These are phyloP conservation scores for Probosciger aterrimus DNA, from an alignment of 2,113 vertebrate species.

Conservation along the genomic window DNA sequence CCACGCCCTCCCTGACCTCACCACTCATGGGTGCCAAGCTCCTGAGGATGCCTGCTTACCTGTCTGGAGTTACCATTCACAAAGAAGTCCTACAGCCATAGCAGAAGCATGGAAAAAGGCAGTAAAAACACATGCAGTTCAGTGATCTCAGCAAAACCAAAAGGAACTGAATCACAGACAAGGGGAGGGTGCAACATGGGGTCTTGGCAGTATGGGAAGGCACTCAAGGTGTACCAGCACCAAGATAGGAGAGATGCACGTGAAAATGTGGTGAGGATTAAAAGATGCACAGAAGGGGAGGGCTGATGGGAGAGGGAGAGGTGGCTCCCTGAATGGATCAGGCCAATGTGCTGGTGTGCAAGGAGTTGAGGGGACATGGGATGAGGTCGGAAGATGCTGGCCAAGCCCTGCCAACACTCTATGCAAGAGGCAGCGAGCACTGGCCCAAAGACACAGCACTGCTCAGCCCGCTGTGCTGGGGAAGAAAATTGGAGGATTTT, in stretches of 20 bases:
- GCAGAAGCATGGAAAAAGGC: constrained; percentile 95
- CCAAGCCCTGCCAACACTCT: not conserved
- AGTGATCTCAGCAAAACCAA: constrained; percentile 79
- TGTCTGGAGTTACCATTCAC: constrained; percentile 96
- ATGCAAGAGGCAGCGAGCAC: fast-evolving
- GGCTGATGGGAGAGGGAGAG: not conserved
- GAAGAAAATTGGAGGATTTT: constrained; percentile 14
- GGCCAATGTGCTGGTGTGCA: not conserved
- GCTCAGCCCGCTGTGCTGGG: not conserved
- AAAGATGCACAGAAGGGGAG: not conserved
- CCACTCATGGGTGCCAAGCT: not conserved
- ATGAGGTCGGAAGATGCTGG: not conserved
- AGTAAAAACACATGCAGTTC: constrained; percentile 86
- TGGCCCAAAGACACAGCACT: not conserved
- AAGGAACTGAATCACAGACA: constrained; percentile 43
- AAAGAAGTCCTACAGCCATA: constrained; percentile 99
- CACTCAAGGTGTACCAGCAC: not conserved
- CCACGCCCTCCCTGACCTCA: not conserved
- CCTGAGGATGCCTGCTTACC: constrained; percentile 82
- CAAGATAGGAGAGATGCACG: not conserved
- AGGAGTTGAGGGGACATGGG: not conserved
- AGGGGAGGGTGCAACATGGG: not conserved
- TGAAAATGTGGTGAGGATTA: not conserved
- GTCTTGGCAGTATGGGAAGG: not conserved
- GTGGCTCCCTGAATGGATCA: not conserved